Evolutionary conservation across 30 jellyfish, hydroid and myxozoan species (phyloP).

Genomic region (Pseudorhiza aurosa): DNA sequence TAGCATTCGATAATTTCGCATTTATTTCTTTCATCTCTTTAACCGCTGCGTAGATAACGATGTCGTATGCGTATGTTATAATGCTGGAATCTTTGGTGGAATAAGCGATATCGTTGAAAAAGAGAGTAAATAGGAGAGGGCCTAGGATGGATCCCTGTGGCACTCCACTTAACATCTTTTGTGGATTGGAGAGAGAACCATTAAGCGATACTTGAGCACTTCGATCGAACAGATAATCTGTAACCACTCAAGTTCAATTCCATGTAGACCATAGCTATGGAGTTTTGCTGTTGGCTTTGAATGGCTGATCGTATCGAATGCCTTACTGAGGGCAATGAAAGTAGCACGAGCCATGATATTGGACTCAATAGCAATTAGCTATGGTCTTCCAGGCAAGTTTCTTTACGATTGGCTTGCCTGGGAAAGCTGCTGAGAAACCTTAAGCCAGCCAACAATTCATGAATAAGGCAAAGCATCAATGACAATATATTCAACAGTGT

Average conservation of each 20-base stretch:
- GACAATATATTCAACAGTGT: constrained; percentile 36
- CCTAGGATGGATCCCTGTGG: constrained; percentile 60
- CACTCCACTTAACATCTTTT: constrained; percentile 54
- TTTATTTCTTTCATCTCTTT: constrained; percentile 17
- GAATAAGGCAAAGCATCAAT: constrained; percentile 47
- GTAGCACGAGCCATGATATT: constrained; percentile 77
- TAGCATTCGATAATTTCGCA: constrained; percentile 34
- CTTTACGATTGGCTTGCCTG: too few species aligned
- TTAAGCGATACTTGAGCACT: constrained; percentile 22
- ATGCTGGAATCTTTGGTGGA: constrained; percentile 69
- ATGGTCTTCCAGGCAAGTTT: too few species aligned
- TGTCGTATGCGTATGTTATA: constrained; percentile 49
- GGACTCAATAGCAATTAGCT: too few species aligned
- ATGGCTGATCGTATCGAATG: constrained; percentile 71
- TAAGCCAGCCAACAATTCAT: constrained; percentile 50
- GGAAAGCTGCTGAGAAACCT: too few species aligned
- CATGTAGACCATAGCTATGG: constrained; percentile 61
- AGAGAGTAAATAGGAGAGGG: constrained; percentile 62
- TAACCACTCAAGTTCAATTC: constrained; percentile 72
- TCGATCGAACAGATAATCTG: constrained; percentile 67
- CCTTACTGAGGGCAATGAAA: constrained; percentile 74
- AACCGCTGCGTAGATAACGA: constrained; percentile 45
- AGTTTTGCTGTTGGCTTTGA: constrained; percentile 46
- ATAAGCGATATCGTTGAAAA: constrained; percentile 56
- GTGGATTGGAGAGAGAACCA: constrained; percentile 62